Base-by-base conservation (phyloP, 2,888 invertebrate genomes). In the Caenorhabditis becei region DNA sequence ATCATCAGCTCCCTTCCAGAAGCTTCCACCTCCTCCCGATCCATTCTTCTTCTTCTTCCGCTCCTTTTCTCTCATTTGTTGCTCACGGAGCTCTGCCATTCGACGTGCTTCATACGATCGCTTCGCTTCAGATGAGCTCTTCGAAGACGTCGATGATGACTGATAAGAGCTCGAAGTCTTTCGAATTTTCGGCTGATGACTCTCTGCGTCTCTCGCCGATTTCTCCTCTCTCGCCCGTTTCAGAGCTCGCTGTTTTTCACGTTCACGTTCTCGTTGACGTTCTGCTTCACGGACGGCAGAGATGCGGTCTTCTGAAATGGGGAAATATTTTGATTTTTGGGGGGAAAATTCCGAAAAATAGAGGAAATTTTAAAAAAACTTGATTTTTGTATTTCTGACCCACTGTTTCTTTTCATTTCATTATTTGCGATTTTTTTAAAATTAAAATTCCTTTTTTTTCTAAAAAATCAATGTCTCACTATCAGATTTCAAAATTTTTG, bases 1-100 rank as follows among this genome's bases (percentile, higher is more conserved):
- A 69, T 81, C 75, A 44, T 77, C 71, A 16, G 53, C 75, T 8
- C 75, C 75, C 37, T 51, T 58, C n/a, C 47, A 80, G 54, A 75
- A 75, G 11, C 69, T 71, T 18, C 61, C 65, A 23, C 56, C 16
- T 16, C 65, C 56, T 8, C 59, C 53, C 10, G 20, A 41, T 16
- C 35, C 16, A 32, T 44, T 56, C 41, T 54, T 59, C 26, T 66
- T 59, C 35, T 54, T 65, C 53, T 71, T 78, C 10, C 58, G 26
- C 35, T 71, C 65, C 44, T 61, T 78, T 35, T 77, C 77, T 20
- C 69, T 28, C 49, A 53, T 28, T 63, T 80, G 80, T 18, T 79
- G 72, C 28, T 72, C 79, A 11, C 79, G 71, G 20, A 79, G 72
- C 56, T 79, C 72, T 16, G 71, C 67, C 69, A 70, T 66, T 23